These are phyloP conservation scores for Onchidella celtica DNA, from an alignment of 2,888 invertebrate genomes.

Conservation along the genomic window DNA sequence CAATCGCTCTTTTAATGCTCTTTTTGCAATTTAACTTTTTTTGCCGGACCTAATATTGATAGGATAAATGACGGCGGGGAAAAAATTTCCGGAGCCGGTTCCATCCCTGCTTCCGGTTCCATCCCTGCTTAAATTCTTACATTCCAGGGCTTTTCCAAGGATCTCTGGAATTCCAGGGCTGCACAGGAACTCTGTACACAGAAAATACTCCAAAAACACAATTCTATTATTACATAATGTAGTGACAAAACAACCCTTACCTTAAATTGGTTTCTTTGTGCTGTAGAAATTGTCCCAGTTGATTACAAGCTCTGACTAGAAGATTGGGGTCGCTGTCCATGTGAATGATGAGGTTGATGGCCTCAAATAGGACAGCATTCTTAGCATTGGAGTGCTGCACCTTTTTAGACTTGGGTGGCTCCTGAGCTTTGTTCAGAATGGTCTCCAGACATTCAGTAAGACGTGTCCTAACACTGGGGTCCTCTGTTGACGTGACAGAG, in stretches of 20 bases:
- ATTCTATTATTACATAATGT: not conserved
- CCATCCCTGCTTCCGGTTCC: no score
- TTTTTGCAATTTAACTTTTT: no score
- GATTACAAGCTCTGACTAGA: slow-evolving; percentile 98
- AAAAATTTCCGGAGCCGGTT: no score
- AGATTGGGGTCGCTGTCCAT: slow-evolving; percentile 98
- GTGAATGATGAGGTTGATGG: slow-evolving; percentile 99
- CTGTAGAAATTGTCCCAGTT: slow-evolving; percentile 97
- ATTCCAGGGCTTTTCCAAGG: no score
- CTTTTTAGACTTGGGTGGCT: slow-evolving; percentile 98
- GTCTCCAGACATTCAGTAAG: slow-evolving; percentile 98
- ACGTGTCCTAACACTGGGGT: slow-evolving; percentile 97
- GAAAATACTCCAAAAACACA: no score
- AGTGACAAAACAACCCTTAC: slow-evolving; percentile 63
- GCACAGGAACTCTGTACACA: no score
- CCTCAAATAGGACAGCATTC: slow-evolving; percentile 99
- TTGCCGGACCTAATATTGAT: no score
- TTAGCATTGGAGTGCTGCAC: slow-evolving; percentile 99
- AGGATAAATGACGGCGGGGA: no score
- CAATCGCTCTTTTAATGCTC: no score
- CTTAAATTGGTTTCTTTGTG: slow-evolving; percentile 97
- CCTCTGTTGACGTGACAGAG: slow-evolving; percentile 83
- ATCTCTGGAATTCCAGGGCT: no score
- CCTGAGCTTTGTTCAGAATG: slow-evolving; percentile 98
- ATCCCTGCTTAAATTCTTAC: no score